Evolutionary conservation across 2,113 vertebrate species (phyloP).

Genomic region (Leptosomus discolor): DNA sequence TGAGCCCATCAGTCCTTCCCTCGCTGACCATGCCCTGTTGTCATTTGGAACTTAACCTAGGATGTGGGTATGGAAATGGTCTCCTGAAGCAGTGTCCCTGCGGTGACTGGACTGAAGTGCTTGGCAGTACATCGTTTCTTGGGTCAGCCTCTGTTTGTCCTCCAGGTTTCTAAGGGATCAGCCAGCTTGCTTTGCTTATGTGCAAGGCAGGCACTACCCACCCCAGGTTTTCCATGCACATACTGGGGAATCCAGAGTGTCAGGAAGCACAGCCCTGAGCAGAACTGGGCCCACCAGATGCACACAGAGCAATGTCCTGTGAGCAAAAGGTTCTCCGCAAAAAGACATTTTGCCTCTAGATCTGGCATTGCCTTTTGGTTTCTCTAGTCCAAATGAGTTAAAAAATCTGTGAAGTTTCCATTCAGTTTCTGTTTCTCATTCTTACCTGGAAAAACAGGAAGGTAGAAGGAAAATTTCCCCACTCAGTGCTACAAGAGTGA

Average conservation of each 20-base stretch:
- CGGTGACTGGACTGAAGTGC: rapidly evolving
- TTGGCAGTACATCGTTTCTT: neutral
- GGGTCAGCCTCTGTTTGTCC: neutral
- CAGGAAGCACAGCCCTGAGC: neutral
- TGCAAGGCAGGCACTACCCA: neutral
- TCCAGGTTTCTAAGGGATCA: neutral
- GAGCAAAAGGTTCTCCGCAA: neutral
- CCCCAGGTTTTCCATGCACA: neutral
- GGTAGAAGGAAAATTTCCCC: neutral
- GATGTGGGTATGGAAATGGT: neutral
- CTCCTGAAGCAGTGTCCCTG: neutral
- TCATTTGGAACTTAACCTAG: neutral
- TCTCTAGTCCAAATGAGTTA: neutral
- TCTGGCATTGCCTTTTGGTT: neutral
- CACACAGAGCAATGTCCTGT: neutral
- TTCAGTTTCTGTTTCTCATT: neutral
- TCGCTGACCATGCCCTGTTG: rapidly evolving
- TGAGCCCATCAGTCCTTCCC: neutral
- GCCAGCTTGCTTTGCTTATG: neutral
- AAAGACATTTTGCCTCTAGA: neutral
- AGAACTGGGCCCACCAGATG: neutral
- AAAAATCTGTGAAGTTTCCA: neutral
- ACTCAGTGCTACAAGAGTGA: neutral
- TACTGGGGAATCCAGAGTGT: neutral
- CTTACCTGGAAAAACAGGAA: neutral